Evolutionary conservation across 2,113 vertebrate species (phyloP).

Genomic region (Phoenicopterus ruber): DNA sequence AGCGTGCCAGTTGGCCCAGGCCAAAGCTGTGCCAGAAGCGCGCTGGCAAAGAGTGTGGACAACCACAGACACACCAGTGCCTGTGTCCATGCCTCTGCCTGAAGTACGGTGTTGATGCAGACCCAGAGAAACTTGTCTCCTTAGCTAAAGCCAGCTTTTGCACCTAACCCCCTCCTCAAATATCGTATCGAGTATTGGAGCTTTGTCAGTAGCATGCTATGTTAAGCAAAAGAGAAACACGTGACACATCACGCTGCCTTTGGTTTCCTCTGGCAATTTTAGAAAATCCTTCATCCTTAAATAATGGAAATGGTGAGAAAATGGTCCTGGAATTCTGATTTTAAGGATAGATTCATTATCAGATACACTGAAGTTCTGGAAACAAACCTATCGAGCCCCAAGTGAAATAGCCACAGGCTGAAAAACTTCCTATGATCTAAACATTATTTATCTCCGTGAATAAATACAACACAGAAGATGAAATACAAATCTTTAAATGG

Average conservation of each 20-base stretch:
- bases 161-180: background rate
- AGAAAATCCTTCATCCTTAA: background rate
- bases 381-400: background rate
- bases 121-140: background rate
- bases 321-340: background rate
- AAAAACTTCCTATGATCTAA: background rate
- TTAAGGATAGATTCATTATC: background rate
- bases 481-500: background rate
- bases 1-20: accelerated
- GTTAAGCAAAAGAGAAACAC: background rate
- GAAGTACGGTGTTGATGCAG: background rate
- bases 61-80: too few relatives aligned
- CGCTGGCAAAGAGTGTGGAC: background rate
- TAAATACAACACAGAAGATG: background rate
- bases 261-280: background rate
- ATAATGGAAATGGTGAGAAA: background rate
- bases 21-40: background rate
- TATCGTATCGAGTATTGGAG: background rate
- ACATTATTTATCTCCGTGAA: background rate
- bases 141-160: background rate
- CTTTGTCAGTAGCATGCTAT: background rate
- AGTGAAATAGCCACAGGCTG: background rate
- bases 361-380: background rate
- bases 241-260: background rate
- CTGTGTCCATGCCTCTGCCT: background rate